Base-by-base conservation (phyloP, 2,888 invertebrate species). In the Heliconius cydno region DNA sequence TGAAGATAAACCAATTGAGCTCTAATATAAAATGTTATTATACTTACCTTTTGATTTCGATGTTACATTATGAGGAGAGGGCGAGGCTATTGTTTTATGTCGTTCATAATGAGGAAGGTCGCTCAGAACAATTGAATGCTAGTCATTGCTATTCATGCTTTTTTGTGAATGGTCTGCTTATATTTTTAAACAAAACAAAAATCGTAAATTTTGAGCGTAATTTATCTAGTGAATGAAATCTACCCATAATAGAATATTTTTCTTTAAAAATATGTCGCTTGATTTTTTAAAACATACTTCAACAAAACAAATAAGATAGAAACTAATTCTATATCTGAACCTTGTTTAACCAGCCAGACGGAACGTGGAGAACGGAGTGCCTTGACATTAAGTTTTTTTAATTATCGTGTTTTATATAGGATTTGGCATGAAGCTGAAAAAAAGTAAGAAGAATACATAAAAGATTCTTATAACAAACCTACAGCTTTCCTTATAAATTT, bases 61-160 rank as follows among this genome's bases (percentile, higher is more conserved):
- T 12, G 10, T 65, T 28, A 75, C 41, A 22, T 38, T 38, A 38
- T 65, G 22, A 22, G 65, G 65, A 75, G 65, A 65, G 75, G 30
- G 65, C 75, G n/a, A 65, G 65, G 41, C 28, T 28, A 65, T 75
- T 75, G 75, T 75, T 75, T 70, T 28, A 75, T 75, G 75, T 65
- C 65, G 63, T 63, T 65, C 75, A 75, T 65, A 41, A 65, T 13
- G 75, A 41, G 41, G 74, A 75, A 75, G 75, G 65, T 65, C 75
- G 65, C 46, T 75, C 10, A 15, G 63, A 75, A 75, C 75, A 75
- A 65, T 75, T 63, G 75, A 65, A 65, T 65, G 41, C 22, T 41
- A 75, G 28, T 65, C 65, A 75, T 65, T 75, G 41, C 22, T 46
- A 75, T 75, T 75, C 46, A 65, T 46, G 65, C 25, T 65, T 41